These are phyloP conservation scores for Aphidoletes aphidimyza DNA, from an alignment of 2,888 invertebrate species.

Conservation along the genomic window DNA sequence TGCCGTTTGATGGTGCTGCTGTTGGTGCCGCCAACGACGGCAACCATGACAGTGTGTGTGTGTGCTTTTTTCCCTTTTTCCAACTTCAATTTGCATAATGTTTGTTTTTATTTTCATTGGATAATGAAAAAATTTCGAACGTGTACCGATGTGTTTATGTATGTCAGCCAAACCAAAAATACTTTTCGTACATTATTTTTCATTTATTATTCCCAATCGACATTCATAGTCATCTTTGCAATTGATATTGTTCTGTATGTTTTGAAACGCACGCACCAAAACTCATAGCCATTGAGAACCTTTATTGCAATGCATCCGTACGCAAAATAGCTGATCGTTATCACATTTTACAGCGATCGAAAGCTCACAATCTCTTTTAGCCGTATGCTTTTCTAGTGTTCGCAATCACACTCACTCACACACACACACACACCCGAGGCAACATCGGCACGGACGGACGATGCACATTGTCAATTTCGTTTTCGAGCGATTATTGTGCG, in stretches of 20 bases:
- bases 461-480: slow-evolving; percentile 5
- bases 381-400: no score
- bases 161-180: background rate
- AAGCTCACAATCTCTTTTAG: no score
- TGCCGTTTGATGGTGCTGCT: background rate
- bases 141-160: slow-evolving; percentile 10
- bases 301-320: background rate
- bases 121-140: slow-evolving; percentile 23
- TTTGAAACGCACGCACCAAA: background rate
- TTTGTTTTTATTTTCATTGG: slow-evolving; percentile 29
- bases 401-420: no score
- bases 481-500: background rate
- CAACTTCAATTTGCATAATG: slow-evolving; percentile 33
- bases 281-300: background rate
- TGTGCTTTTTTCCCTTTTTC: slow-evolving; percentile 8
- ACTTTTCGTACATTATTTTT: background rate
- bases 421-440: no score
- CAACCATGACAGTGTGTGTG: no score
- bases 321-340: slow-evolving; percentile 41
- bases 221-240: slow-evolving; percentile 15
- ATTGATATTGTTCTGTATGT: background rate
- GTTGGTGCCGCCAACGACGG: background rate
- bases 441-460: no score
- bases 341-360: background rate
- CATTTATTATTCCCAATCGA: slow-evolving; percentile 25